phyloP scores from a whole-genome alignment of 2,113 vertebrate species.

The Gyps fulvus region DNA sequence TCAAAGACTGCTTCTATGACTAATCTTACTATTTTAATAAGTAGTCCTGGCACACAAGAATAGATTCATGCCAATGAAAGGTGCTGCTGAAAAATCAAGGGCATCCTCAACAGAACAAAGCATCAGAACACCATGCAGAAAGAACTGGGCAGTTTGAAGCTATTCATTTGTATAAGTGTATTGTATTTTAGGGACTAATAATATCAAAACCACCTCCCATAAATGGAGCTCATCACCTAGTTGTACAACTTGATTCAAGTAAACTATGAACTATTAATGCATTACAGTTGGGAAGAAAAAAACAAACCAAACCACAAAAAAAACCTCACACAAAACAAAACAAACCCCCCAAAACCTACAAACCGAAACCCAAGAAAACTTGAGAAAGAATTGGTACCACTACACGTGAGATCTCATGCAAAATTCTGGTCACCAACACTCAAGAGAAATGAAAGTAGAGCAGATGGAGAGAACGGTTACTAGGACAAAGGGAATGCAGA shows the following conservation, averaged over 20 bases:
- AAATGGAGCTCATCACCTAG: not conserved
- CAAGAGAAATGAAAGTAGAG: slow-evolving; percentile 6
- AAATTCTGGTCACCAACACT: not conserved
- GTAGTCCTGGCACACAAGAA: not conserved
- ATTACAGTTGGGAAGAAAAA: not conserved
- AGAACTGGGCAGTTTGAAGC: not conserved
- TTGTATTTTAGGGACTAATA: not conserved
- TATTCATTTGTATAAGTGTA: not conserved
- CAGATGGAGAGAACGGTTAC: not conserved
- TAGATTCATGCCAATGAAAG: not conserved
- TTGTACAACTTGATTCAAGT: not conserved
- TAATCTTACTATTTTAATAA: slow-evolving; percentile 1
- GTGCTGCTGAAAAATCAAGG: not conserved
- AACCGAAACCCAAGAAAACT: not conserved
- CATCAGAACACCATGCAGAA: not conserved
- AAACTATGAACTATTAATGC: not conserved
- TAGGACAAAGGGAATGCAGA: slow-evolving; percentile 8
- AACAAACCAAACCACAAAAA: not conserved
- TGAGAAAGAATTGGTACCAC: not conserved
- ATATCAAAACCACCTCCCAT: not conserved
- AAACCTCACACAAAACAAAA: not conserved
- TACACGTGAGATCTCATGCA: not conserved
- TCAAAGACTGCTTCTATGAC: not conserved
- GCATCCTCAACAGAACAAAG: not conserved
- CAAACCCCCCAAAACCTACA: not conserved